Evolutionary conservation across 2,797 vertebrate species (phyloP), one percentile per base, ranked within the genome.

Genomic region (Alfaro cultratus): DNA sequence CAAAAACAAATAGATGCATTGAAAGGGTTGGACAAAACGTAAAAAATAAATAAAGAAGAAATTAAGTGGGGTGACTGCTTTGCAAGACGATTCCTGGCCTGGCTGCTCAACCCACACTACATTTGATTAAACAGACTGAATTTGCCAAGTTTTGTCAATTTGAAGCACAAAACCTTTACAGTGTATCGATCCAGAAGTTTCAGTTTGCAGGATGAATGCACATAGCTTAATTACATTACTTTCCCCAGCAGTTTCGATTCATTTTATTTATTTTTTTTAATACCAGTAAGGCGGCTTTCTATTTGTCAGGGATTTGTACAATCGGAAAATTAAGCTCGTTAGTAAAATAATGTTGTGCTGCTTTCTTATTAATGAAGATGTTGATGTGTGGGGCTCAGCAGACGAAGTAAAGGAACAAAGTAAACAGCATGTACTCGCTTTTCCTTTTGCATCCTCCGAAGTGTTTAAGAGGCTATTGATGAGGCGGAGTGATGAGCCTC

Each of bases 41-140:
- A 9, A 16, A 53, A 53, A 53, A 47, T 0, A 53, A 23, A 53
- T 26, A 15, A 53, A 53, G 51, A 51, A 51, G 18, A 51, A 21
- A 51, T 57, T n/a, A 4, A n/a, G 53, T 13, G 26, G 53, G 53
- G 53, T 29, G n/a, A 12, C 9, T 57, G n/a, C 53, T 57, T 4
- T 57, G 26, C 10, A 57, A 13, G 53, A 57, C 4, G 3, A 12
- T 29, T n/a, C 10, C 18, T 11, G 13, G 18, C 68, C 62, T 76
- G 77, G 83, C 53, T 72, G 53, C 70, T 67, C 26, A 34, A 67
- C 76, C 34, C 45, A 1, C 26, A 29, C 73, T 83, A 76, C 39
- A 26, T 87, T 89, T 85, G 83, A 90, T 87, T 78, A 87, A 88
- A 55, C 51, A 85, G 75, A 87, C 73, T 77, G 82, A 73, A 21